Evolutionary conservation across 2,113 vertebrate species (phyloP).

Genomic region (Ammospiza caudacuta): DNA sequence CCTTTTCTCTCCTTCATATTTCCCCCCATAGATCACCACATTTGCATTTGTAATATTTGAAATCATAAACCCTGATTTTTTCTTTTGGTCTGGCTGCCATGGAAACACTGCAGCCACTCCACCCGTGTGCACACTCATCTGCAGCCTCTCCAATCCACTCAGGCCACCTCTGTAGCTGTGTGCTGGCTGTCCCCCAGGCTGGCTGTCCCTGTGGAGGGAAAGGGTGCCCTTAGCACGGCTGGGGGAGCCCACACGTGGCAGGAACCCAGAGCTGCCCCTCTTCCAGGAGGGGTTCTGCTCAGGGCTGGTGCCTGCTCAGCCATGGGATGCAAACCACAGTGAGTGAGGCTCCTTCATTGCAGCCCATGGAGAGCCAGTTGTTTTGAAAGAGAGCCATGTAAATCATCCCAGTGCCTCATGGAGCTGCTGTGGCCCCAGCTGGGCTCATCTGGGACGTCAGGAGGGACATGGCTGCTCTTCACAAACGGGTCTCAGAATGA

Average conservation of each 20-base stretch:
- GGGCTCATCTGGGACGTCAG: not conserved
- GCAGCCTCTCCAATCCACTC: not conserved
- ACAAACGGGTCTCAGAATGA: not conserved
- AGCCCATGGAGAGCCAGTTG: not conserved
- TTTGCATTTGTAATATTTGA: not conserved
- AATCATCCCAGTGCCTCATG: not conserved
- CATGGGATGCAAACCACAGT: not conserved
- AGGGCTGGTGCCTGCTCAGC: not conserved
- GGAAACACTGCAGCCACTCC: not conserved
- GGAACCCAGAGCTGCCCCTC: not conserved
- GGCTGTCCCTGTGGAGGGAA: not conserved
- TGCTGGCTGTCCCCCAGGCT: not conserved
- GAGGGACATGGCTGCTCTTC: rapidly evolving
- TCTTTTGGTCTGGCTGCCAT: not conserved
- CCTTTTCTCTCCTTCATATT: not conserved
- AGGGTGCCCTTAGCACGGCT: not conserved
- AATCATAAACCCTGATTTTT: not conserved
- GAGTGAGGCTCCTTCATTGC: not conserved
- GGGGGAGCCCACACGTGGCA: rapidly evolving
- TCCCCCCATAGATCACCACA: not conserved
- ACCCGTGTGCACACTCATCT: rapidly evolving
- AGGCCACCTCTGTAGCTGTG: rapidly evolving
- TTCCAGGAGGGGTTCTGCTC: rapidly evolving
- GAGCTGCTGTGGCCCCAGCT: rapidly evolving
- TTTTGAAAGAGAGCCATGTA: not conserved